Percentiles rank a stretch among this genome's conserved stretches.
Conservation (phyloP, 2,888 invertebrate species). For the Oligia latruncula region DNA sequence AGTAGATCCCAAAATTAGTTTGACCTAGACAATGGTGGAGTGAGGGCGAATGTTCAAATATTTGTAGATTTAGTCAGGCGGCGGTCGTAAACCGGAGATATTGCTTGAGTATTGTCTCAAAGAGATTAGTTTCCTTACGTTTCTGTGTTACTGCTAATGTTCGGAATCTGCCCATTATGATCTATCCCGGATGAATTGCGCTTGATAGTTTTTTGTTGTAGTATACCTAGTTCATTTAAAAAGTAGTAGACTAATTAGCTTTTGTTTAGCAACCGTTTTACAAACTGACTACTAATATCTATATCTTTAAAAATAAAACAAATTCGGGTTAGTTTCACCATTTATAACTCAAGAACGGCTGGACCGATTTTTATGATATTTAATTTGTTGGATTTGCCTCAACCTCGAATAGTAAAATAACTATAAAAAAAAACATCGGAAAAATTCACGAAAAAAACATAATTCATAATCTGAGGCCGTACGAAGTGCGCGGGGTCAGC, state of each 20-base stretch:
- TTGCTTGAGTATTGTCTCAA: conserved; percentile 86
- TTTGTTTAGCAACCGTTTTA: neutral
- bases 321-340: too few relatives aligned
- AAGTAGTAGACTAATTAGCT: neutral
- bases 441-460: too few relatives aligned
- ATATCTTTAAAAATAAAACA: too few relatives aligned
- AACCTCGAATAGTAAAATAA: too few relatives aligned
- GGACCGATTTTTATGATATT: too few relatives aligned
- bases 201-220: conserved; percentile 6
- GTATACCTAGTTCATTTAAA: neutral
- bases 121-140: conserved; percentile 86
- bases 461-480: too few relatives aligned
- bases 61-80: conserved; percentile 83
- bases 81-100: conserved; percentile 87
- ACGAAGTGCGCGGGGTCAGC: too few relatives aligned
- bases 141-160: conserved; percentile 75
- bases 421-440: too few relatives aligned
- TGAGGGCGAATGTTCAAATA: conserved; percentile 84
- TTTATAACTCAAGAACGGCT: too few relatives aligned
- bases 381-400: too few relatives aligned
- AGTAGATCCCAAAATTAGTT: conserved; percentile 85
- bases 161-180: conserved; percentile 64
- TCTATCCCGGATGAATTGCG: conserved; percentile 6
- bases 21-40: conserved; percentile 86
- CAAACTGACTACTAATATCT: neutral